Conservation (phyloP, 2,797 vertebrate species). For the Enteromius afrohamiltoni region DNA sequence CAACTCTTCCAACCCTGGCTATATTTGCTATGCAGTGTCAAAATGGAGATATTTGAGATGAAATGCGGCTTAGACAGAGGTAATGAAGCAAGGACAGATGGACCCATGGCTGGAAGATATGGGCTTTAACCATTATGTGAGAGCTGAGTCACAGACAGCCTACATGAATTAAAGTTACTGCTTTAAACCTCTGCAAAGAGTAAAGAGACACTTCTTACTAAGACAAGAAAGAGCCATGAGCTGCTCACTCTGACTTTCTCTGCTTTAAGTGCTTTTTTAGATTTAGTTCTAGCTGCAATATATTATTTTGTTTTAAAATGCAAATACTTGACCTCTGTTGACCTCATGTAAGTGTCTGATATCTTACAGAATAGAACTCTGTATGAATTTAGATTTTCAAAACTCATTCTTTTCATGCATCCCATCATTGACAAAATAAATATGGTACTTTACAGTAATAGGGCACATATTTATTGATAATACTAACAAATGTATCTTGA, state of each 20-base stretch:
- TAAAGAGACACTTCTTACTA: conserved; percentile 21
- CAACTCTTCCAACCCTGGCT: conserved; percentile 34
- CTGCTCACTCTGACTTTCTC: not conserved
- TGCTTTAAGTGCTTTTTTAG: not conserved
- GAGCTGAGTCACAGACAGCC: conserved; percentile 34
- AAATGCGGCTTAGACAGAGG: conserved; percentile 38
- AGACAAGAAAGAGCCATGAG: conserved; percentile 4
- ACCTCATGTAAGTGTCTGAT: not conserved
- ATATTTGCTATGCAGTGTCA: conserved; percentile 43
- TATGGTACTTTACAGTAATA: not conserved
- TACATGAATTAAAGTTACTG: conserved; percentile 49
- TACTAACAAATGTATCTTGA: too few species aligned
- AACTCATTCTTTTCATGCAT: conserved; percentile 40
- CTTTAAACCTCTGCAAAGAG: conserved; percentile 28
- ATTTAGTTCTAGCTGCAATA: not conserved
- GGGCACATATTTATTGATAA: too few species aligned
- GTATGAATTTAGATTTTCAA: not conserved
- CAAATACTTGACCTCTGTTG: not conserved
- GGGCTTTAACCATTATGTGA: conserved; percentile 45
- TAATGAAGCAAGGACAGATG: conserved; percentile 48
- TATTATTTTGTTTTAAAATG: conserved; percentile 6
- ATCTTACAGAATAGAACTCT: conserved; percentile 6
- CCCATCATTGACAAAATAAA: conserved; percentile 19
- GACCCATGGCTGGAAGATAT: conserved; percentile 49
- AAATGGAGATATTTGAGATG: conserved; percentile 55